phyloP scores from a whole-genome alignment of 2,797 vertebrate genomes.

The Micrastur ruficollis region DNA sequence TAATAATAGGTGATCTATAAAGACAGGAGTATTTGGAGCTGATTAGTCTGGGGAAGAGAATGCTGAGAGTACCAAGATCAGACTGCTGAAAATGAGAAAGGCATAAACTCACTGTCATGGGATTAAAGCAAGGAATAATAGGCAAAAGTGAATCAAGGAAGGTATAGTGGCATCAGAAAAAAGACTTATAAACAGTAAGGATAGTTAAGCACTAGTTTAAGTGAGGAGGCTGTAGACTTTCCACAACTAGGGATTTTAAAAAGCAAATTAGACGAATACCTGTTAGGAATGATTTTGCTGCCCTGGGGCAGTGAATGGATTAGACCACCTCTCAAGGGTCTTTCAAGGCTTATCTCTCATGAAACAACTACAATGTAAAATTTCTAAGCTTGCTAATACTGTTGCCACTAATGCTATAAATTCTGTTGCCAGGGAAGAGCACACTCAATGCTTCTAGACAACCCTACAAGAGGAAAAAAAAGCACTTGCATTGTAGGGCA shows the following conservation, averaged over 20 bases:
- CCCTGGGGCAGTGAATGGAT: not conserved
- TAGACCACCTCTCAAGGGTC: not conserved
- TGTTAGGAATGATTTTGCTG: not conserved
- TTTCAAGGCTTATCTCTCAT: not conserved
- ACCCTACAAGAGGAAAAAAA: not conserved
- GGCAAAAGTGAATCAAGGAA: not conserved
- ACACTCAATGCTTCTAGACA: not conserved
- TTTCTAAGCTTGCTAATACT: not conserved
- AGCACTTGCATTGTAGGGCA: not conserved
- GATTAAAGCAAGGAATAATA: not conserved
- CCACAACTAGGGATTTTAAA: not conserved
- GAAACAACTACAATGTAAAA: not conserved
- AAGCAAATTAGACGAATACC: not conserved
- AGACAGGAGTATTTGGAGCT: not conserved
- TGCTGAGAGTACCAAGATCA: not conserved
- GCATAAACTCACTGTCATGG: not conserved
- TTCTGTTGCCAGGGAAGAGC: not conserved
- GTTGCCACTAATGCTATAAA: not conserved
- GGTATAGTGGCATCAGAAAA: not conserved
- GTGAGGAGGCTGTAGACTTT: not conserved
- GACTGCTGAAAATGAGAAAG: not conserved
- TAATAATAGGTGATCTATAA: not conserved
- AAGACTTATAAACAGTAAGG: not conserved
- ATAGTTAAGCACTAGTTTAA: not conserved
- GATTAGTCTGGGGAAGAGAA: not conserved